Conservation (phyloP, 2,113 vertebrate genomes). For the Misgurnus anguillicaudatus region DNA sequence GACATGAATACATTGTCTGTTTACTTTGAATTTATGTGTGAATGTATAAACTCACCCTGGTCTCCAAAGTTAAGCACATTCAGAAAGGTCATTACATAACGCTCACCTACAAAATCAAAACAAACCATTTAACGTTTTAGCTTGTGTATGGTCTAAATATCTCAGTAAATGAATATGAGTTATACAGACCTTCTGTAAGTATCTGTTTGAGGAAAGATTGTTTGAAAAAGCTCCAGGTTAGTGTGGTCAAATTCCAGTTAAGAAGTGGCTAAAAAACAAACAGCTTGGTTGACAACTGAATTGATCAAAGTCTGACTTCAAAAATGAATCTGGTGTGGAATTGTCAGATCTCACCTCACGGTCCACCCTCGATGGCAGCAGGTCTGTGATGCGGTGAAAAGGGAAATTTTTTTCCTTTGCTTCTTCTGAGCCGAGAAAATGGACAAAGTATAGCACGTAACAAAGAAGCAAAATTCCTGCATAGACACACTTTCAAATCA, state of each 20-base stretch:
- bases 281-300: not conserved
- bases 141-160: not conserved
- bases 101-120: constrained; percentile 77
- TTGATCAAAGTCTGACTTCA: not conserved
- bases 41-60: constrained; percentile 79
- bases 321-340: not conserved
- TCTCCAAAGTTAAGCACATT: constrained; percentile 96
- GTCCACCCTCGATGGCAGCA: constrained; percentile 75
- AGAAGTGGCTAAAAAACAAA: constrained; percentile 76
- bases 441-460: constrained; percentile 83
- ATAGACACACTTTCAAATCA: constrained; percentile 79
- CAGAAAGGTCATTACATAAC: constrained; percentile 97
- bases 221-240: constrained; percentile 98
- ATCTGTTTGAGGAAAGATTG: constrained; percentile 97
- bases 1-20: not conserved
- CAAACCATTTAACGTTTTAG: not conserved
- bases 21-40: not conserved
- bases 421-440: constrained; percentile 83
- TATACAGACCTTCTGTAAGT: constrained; percentile 85
- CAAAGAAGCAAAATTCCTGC: constrained; percentile 81
- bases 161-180: not conserved
- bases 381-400: constrained; percentile 72
- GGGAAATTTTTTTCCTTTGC: constrained; percentile 82
- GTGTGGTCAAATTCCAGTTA: constrained; percentile 82
- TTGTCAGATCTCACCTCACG: constrained; percentile 72